Evolutionary conservation across 2,113 vertebrate species (phyloP), one percentile per base, ranked within the genome.

Genomic region (Planiliza haematocheilus): DNA sequence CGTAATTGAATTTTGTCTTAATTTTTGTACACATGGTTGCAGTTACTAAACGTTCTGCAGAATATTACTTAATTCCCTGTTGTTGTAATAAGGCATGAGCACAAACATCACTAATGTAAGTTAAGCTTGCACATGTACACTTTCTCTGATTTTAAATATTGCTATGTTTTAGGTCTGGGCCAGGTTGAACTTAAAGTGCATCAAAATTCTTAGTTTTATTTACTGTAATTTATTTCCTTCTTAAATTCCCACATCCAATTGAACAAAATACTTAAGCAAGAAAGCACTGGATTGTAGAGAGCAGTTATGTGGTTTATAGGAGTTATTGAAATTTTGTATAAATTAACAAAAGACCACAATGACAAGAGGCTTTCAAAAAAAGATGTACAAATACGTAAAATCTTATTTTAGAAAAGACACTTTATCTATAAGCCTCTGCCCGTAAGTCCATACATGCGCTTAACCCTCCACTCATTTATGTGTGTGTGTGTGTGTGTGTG

Each of bases 261-360:
- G 42, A 53, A 17, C 2, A 37, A 64, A 70, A 60, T 65, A 7
- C 42, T 60, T 43, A 59, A 37, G 24, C 8, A 39, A 57, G 51
- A 70, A 69, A 70, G 18, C 17, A 17, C 20, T 16, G 24, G 39
- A 60, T 24, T 38, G 14, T 12, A n/a, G 46, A 24, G 37, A 30
- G 43, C 24, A 85, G 51, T 49, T 49, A 17, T 42, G 20, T 76
- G 39, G 18, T 21, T 69, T 57, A 52, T 71, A 45, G 48, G 30
- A 65, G 17, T 77, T 21, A 16, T 8, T 55, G 9, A 71, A 45
- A 10, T 14, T 52, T 48, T 79, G 42, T 18, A 45, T 7, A 43
- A 64, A 75, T 55, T 45, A 73, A 74, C 64, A 82, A 74, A 83
- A 70, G 57, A 71, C 60, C 20, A 63, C 14, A 76, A 21, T 72